A percentile compares a stretch with the other conserved stretches of the same genome.
phyloP scores from a whole-genome alignment of 2,113 vertebrate genomes.

The Muscicapa adusta region DNA sequence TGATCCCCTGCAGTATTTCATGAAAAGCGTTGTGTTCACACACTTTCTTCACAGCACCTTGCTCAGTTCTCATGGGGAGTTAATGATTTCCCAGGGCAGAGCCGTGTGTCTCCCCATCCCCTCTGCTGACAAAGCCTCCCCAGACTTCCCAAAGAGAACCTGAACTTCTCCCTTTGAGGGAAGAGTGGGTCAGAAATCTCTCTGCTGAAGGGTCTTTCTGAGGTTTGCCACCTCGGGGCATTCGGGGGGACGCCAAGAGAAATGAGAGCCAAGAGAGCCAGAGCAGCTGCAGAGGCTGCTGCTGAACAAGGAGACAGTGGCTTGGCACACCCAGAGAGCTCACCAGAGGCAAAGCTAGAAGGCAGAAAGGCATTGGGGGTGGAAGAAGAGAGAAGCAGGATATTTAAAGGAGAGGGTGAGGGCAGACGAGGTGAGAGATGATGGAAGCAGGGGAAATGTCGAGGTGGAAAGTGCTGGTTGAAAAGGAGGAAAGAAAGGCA shows the following conservation, averaged over 20 bases:
- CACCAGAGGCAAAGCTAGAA: background rate
- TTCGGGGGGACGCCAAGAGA: background rate
- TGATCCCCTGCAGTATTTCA: background rate
- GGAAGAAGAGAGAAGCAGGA: background rate
- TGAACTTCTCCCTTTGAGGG: background rate
- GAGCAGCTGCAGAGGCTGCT: slow-evolving; percentile 5
- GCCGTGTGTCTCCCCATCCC: background rate
- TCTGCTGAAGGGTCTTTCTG: background rate
- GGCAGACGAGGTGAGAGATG: background rate
- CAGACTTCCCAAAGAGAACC: background rate
- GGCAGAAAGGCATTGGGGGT: background rate
- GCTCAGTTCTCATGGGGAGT: background rate
- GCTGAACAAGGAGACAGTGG: background rate
- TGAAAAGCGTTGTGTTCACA: background rate
- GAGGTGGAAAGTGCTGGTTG: background rate
- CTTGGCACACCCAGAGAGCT: background rate
- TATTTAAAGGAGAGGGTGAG: background rate
- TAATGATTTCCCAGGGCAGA: background rate
- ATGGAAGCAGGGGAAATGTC: background rate
- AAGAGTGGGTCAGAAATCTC: background rate
- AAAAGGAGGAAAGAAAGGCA: background rate
- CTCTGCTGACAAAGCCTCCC: background rate
- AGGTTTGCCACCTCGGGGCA: background rate
- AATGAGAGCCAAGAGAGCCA: background rate
- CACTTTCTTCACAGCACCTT: background rate